phyloP scores from a whole-genome alignment of 2,113 vertebrate species.

The Rhabdomys dilectus region DNA sequence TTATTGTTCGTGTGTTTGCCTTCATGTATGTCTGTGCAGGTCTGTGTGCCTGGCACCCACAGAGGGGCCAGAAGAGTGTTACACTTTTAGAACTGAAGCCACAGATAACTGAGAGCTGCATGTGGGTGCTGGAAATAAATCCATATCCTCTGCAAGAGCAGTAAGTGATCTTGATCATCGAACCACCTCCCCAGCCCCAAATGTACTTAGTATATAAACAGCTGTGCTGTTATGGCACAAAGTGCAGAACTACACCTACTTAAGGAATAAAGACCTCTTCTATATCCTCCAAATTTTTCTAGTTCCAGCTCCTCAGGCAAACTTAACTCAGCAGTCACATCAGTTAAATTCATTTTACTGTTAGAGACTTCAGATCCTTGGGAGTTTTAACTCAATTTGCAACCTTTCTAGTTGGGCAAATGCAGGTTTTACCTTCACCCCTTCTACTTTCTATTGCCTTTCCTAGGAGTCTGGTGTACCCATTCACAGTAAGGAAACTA shows the following conservation, averaged over 20 bases:
- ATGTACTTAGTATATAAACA: conserved; percentile 13
- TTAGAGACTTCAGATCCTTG: background rate
- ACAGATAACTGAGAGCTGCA: background rate
- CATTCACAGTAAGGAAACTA: background rate
- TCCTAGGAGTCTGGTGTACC: background rate
- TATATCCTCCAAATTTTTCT: background rate
- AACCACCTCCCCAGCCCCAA: too few species aligned
- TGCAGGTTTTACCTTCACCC: background rate
- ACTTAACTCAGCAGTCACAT: conserved; percentile 11
- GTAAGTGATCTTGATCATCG: background rate
- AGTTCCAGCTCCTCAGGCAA: background rate
- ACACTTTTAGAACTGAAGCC: background rate
- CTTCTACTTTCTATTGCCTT: conserved; percentile 7
- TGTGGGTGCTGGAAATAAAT: background rate
- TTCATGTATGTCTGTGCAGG: background rate
- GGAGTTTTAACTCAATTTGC: background rate
- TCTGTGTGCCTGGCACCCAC: background rate
- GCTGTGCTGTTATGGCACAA: background rate
- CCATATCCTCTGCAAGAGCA: background rate
- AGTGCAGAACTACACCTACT: background rate
- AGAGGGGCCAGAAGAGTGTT: background rate
- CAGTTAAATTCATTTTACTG: conserved; percentile 7
- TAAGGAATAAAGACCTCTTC: background rate
- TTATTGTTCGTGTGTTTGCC: background rate
- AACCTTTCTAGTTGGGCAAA: conserved; percentile 50